phyloP scores from a whole-genome alignment of 2,888 invertebrate species.

The Philopedon plagiatum region DNA sequence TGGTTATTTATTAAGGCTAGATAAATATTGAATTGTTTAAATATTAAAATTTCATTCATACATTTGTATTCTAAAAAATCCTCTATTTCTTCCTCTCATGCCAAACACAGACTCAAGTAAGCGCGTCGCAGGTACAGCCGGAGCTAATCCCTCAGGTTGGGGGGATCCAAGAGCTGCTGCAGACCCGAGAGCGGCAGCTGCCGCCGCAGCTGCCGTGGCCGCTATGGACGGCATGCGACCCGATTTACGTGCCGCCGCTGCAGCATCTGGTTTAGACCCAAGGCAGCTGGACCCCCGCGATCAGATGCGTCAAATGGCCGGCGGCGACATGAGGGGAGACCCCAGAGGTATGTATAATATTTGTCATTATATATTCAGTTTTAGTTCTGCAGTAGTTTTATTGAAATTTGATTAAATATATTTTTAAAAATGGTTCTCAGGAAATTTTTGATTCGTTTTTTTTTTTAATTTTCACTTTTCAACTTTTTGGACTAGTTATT shows the following conservation, averaged over 20 bases:
- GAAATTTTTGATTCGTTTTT: too few relatives aligned
- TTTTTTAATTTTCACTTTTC: too few relatives aligned
- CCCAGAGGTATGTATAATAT: conserved; percentile 72
- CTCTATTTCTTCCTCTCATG: conserved; percentile 20
- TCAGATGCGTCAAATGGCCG: conserved; percentile 69
- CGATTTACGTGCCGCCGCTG: conserved; percentile 74
- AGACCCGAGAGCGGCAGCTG: conserved; percentile 68
- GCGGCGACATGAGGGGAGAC: conserved; percentile 79
- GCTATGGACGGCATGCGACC: conserved; percentile 76
- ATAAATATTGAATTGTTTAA: too few relatives aligned
- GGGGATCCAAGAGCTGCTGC: conserved; percentile 64
- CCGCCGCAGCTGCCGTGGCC: conserved; percentile 68
- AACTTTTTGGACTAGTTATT: too few relatives aligned
- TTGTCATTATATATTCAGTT: too few relatives aligned
- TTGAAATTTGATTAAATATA: too few relatives aligned
- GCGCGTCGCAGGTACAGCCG: conserved; percentile 63
- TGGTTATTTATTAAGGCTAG: too few relatives aligned
- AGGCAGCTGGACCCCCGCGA: conserved; percentile 73
- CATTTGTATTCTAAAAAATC: too few relatives aligned
- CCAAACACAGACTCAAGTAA: conserved; percentile 33
- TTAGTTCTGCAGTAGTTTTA: too few relatives aligned
- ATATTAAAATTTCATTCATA: too few relatives aligned
- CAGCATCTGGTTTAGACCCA: conserved; percentile 67
- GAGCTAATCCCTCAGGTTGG: conserved; percentile 69
- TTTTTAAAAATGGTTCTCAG: too few relatives aligned